Percentiles rank a stretch among this genome's conserved stretches.
These are phyloP conservation scores for Cremastobaeus sp. DNA, from an alignment of 2,888 invertebrate genomes.

Conservation along the genomic window DNA sequence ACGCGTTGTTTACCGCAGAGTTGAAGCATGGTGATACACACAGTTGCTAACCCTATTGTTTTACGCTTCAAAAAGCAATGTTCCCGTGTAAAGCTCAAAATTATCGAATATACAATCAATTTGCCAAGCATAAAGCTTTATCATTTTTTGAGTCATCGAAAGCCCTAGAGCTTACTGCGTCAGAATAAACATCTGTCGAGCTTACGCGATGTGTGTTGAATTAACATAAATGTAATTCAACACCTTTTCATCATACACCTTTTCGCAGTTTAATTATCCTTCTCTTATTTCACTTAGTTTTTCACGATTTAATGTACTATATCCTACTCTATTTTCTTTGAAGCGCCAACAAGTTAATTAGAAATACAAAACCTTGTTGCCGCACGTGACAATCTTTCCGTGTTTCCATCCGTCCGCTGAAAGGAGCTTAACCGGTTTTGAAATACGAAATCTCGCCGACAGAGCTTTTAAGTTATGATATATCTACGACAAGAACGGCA, in stretches of 20 bases:
- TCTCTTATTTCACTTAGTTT: conserved; percentile 49
- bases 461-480: conserved; percentile 55
- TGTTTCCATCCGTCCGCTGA: conserved; percentile 45
- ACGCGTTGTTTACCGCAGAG: conserved; percentile 15
- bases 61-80: conserved; percentile 4
- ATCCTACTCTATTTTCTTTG: conserved; percentile 52
- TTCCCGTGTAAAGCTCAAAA: too few relatives aligned
- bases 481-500: conserved; percentile 41
- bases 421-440: conserved; percentile 57
- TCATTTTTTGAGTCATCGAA: conserved; percentile 35
- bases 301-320: conserved; percentile 47
- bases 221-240: too few relatives aligned
- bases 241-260: conserved; percentile 18
- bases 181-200: too few relatives aligned
- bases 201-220: too few relatives aligned
- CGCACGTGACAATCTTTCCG: conserved; percentile 55
- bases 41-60: too few relatives aligned
- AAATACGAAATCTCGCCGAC: conserved; percentile 53
- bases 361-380: conserved; percentile 57
- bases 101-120: too few relatives aligned
- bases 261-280: conserved; percentile 51
- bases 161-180: too few relatives aligned
- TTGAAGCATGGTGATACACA: too few relatives aligned
- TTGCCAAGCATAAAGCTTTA: too few relatives aligned
- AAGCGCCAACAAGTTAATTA: conserved; percentile 51